These are phyloP conservation scores for Argyrosomus regius DNA, from an alignment of 2,797 vertebrate species.

Conservation along the genomic window DNA sequence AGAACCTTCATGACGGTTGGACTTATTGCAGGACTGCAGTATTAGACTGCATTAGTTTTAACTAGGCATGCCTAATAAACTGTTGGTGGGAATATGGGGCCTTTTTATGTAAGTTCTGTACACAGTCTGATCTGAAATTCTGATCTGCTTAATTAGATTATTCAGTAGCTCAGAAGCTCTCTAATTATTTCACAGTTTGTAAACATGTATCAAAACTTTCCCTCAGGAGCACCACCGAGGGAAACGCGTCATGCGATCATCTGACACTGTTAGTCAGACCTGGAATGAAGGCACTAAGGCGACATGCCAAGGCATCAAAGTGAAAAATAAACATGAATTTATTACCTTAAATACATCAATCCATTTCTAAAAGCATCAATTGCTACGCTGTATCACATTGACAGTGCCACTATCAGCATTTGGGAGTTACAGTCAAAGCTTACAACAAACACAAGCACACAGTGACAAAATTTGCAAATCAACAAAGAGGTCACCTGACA, in stretches of 20 bases:
- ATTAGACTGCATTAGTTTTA: neutral
- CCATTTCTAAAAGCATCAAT: too few relatives aligned
- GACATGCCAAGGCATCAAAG: too few relatives aligned
- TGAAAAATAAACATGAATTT: too few relatives aligned
- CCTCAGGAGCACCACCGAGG: fast-evolving
- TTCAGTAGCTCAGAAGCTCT: neutral
- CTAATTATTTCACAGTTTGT: neutral
- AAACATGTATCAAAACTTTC: neutral
- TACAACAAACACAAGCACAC: too few relatives aligned
- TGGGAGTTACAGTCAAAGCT: too few relatives aligned
- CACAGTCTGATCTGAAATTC: neutral
- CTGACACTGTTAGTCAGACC: neutral
- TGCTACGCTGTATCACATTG: too few relatives aligned
- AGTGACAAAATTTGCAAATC: too few relatives aligned
- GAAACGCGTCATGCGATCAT: neutral
- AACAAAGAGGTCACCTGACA: too few relatives aligned
- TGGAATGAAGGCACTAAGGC: too few relatives aligned
- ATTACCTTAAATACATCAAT: too few relatives aligned
- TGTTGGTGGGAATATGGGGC: neutral
- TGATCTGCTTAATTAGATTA: neutral
- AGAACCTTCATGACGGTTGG: neutral
- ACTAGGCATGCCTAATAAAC: neutral
- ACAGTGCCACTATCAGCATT: too few relatives aligned
- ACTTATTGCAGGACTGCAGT: neutral
- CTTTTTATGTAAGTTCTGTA: neutral